Conservation (phyloP, 1,140 invertebrate species). For the Leguminivora glycinivorella region DNA sequence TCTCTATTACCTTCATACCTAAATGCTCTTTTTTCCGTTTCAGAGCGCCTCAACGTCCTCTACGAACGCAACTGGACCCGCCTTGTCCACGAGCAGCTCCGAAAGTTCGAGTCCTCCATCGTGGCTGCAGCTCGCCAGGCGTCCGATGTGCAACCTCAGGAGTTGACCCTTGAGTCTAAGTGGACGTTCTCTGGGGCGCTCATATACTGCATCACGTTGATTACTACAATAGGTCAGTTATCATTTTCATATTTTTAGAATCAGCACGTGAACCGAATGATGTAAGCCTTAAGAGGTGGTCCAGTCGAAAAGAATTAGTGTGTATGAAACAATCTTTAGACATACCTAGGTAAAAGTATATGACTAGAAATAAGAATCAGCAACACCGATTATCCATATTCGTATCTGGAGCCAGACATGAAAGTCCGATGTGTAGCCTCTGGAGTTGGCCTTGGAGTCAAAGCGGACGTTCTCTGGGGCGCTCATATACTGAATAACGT, state of each 20-base stretch:
- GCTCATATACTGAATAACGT: constrained; percentile 73
- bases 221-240: constrained; percentile 73
- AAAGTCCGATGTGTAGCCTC: constrained; percentile 75
- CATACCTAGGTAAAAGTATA: too few relatives aligned
- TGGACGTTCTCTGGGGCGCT: constrained; percentile 74
- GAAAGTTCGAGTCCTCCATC: constrained; percentile 87
- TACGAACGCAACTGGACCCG: constrained; percentile 91
- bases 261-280: not conserved
- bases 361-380: too few relatives aligned
- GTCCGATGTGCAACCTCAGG: constrained; percentile 74
- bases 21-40: constrained; percentile 53
- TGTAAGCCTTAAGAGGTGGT: too few relatives aligned
- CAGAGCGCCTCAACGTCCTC: constrained; percentile 89
- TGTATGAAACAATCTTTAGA: too few relatives aligned
- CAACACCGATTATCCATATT: too few relatives aligned
- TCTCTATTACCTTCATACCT: too few relatives aligned
- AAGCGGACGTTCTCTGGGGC: constrained; percentile 74
- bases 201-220: constrained; percentile 74
- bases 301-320: too few relatives aligned
- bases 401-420: too few relatives aligned
- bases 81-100: constrained; percentile 86
- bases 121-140: constrained; percentile 84
- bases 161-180: constrained; percentile 69
- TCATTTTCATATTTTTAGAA: constrained; percentile 11
- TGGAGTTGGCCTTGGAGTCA: constrained; percentile 72